Evolutionary conservation across 2,888 invertebrate species (phyloP), one percentile per base, ranked within the genome.

Genomic region (Shargacucullia verbasci): DNA sequence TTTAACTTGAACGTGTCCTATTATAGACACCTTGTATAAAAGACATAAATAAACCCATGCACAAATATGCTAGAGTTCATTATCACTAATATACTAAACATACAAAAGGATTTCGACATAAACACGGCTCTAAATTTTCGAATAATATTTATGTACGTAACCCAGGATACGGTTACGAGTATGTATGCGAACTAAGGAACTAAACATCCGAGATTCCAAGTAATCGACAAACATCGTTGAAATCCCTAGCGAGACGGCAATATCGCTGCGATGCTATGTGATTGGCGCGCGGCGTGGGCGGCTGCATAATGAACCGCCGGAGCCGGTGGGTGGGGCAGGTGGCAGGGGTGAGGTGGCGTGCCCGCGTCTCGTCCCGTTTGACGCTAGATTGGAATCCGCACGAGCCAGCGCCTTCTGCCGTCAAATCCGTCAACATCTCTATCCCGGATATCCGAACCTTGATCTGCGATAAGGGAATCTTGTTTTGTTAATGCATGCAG

Each of bases 241-340:
- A 89, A 89, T 90, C 89, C 84, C 90, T 91, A 89, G 84, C 73
- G 81, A 80, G 87, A 81, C 85, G 83, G 90, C 91, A 92, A 92
- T 92, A 92, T 91, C 87, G 87, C 85, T 82, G 84, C 82, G 86
- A 81, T 84, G 89, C 84, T 87, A 86, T 92, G 91, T 90, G 93
- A 92, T 91, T 91, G 92, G 91, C 91, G 89, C 89, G 87, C 82
- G 85, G 87, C 84, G 88, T 86, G 89, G 90, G 90, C 84, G 90
- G 88, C 86, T 91, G 92, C 91, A 92, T 92, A 92, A 93, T 92
- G 92, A 92, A 89, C 88, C 87, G 80, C 71, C 78, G 72, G 73
- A 76, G 82, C 69, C 64, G 73, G 64, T 67, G 81, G 76, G 79
- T 77, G 76, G 70, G 78, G 77, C 65, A 67, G 76, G 78, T 70